Evolutionary conservation across 2,888 invertebrate species (phyloP).

Genomic region (Callinectes sapidus): DNA sequence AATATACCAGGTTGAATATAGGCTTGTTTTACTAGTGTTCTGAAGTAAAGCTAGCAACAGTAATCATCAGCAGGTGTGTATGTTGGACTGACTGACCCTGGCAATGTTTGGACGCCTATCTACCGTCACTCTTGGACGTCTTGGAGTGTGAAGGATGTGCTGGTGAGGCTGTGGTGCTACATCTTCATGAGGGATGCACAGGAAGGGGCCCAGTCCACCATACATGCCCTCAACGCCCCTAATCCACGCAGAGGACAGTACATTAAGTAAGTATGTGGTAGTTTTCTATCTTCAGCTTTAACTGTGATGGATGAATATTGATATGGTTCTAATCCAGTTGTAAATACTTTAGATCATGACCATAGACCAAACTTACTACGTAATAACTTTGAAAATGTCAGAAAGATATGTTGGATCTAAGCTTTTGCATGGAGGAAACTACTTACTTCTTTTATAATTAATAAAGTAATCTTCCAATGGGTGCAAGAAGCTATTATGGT

Average conservation of each 20-base stretch:
- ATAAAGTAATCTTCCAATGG: too few relatives aligned
- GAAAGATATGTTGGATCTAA: too few relatives aligned
- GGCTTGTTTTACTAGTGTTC: neutral
- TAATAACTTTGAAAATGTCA: too few relatives aligned
- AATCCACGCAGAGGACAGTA: constrained; percentile 1
- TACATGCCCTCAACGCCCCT: constrained; percentile 74
- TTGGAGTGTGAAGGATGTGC: constrained; percentile 45
- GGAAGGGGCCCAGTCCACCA: constrained; percentile 77
- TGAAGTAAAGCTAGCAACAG: neutral
- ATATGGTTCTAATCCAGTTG: neutral
- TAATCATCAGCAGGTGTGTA: constrained; percentile 74
- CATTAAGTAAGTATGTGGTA: constrained; percentile 35
- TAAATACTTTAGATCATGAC: neutral
- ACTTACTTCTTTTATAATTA: too few relatives aligned
- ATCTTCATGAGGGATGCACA: constrained; percentile 76
- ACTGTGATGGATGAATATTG: neutral
- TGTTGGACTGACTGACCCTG: constrained; percentile 77
- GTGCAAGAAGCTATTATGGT: too few relatives aligned
- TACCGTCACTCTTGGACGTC: constrained; percentile 75
- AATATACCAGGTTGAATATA: neutral
- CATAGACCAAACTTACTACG: too few relatives aligned
- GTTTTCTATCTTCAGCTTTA: neutral
- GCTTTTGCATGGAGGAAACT: too few relatives aligned
- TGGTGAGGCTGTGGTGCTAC: constrained; percentile 74
- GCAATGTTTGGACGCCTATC: constrained; percentile 77